Conservation (phyloP, 35 echinoderm and acorn worm species). For the Lytechinus pictus region DNA sequence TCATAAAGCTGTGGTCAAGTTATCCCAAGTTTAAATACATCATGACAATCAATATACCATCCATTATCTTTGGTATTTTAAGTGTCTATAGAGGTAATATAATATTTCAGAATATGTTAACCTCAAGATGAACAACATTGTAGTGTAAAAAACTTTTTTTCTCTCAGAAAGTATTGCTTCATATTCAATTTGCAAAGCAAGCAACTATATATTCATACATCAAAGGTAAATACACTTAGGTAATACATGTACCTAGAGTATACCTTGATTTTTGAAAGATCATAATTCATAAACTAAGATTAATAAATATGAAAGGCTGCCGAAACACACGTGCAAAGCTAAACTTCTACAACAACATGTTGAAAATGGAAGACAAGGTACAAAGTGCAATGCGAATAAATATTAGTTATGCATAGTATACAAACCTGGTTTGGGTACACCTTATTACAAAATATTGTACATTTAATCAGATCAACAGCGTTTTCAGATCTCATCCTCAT, state of each 20-base stretch:
- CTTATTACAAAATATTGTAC: not conserved
- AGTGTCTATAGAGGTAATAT: too few species aligned
- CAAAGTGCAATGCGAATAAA: not conserved
- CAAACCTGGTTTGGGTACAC: not conserved
- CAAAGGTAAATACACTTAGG: not conserved
- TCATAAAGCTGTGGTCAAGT: too few species aligned
- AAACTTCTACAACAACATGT: not conserved
- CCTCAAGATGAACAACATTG: not conserved
- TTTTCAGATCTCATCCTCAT: not conserved
- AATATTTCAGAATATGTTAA: too few species aligned
- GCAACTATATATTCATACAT: not conserved
- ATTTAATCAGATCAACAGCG: not conserved
- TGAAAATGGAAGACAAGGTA: slow-evolving; percentile 1
- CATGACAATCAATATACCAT: too few species aligned
- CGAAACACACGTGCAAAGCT: not conserved
- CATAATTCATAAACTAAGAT: too few species aligned
- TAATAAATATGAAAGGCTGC: not conserved
- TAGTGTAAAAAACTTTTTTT: not conserved
- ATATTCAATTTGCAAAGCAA: not conserved
- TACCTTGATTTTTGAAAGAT: too few species aligned
- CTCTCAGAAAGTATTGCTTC: not conserved
- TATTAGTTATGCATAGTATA: not conserved
- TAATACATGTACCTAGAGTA: not conserved
- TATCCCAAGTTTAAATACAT: too few species aligned
- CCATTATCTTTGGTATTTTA: too few species aligned